Evolutionary conservation across 2,113 vertebrate species (phyloP).

Genomic region (Aegotheles bennettii): DNA sequence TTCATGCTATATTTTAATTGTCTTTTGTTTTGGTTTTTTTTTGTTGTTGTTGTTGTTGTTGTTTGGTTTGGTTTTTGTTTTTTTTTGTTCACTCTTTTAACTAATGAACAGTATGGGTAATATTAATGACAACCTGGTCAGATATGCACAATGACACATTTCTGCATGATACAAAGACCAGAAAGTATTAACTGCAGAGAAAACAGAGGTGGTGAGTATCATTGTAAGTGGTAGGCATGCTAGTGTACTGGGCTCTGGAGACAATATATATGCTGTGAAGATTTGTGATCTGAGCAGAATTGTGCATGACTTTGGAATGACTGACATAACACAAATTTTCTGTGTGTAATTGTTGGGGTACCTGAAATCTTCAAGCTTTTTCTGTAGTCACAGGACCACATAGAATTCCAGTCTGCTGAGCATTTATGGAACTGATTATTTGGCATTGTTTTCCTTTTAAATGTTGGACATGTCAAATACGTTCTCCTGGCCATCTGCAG

Average conservation of each 20-base stretch:
- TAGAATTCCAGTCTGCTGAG: neutral
- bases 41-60: neutral
- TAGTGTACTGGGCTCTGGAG: neutral
- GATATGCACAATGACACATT: neutral
- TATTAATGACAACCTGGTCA: neutral
- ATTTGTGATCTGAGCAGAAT: neutral
- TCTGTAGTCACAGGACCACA: neutral
- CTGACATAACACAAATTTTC: neutral
- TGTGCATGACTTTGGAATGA: neutral
- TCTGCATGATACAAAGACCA: neutral
- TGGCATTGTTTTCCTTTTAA: neutral
- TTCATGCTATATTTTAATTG: neutral
- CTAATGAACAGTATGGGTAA: neutral
- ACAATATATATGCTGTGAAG: neutral
- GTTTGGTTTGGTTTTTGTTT: neutral
- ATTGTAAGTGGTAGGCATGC: neutral
- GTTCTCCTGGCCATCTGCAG: neutral
- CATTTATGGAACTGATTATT: neutral
- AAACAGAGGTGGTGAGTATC: neutral
- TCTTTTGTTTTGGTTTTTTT: neutral
- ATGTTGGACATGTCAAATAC: neutral
- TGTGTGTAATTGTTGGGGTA: neutral
- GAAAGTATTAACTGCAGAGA: neutral
- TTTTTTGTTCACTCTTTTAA: neutral
- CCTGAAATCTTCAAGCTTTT: neutral